Evolutionary conservation across 2,888 invertebrate species (phyloP), one percentile per base, ranked within the genome.

Genomic region (Scaptomyza tumidula): DNA sequence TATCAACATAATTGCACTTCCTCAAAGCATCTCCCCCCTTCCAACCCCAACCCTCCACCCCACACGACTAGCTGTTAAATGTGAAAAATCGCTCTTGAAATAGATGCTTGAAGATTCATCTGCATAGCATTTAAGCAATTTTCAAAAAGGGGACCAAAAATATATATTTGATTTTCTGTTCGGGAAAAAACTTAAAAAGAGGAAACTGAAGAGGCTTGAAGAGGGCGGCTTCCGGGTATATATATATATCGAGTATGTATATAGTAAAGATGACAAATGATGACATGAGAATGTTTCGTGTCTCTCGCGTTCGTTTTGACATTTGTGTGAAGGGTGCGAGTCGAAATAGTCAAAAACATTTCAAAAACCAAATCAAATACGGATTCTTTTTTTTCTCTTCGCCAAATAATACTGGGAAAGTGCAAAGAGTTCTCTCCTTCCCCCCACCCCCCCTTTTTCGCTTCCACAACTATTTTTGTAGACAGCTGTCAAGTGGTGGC

Each of bases 401-500:
- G 57, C 43, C 59, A 54, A 59, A 63, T 24, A 1, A 75, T 75
- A 71, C 71, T 48, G 19, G 58, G 64, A 71, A 71, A 74, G 24
- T 61, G 63, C 50, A 35, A n/a, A n/a, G 37, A 37, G 6, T 37
- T n/a, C n/a, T n/a, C n/a, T n/a, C n/a, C n/a, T n/a, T 37, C 13
- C 35, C 35, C 19, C 0, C 16, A 31, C 1, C 6, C 27, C 14
- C 6, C 14, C 39, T 19, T 6, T 1, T 2, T n/a, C 3, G 6
- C 3, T 19, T 19, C n/a, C n/a, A 24, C 16, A 13, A 5, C 24
- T 24, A 16, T 33, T 7, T 29, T 16, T 9, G 3, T 41, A 41
- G 46, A 39, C 39, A 49, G 61, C 85, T 85, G 81, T 77, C 81
- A 85, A 85, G 33, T 43, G 14, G 43, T 65, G 53, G 66, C 75